Base-by-base conservation (phyloP, 2,113 vertebrate species). In the Larimichthys crocea region DNA sequence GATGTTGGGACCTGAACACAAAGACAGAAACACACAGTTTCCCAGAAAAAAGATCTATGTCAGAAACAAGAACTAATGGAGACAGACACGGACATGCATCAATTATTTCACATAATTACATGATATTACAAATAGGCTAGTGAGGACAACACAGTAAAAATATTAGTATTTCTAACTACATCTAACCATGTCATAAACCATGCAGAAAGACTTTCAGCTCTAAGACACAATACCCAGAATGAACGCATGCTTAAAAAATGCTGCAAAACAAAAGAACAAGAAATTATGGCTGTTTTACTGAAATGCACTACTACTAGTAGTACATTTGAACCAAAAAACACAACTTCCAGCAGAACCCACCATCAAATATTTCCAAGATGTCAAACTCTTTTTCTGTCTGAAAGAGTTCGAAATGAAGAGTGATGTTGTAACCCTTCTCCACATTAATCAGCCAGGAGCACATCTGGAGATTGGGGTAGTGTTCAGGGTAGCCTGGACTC, bases 361-460 rank as follows among this genome's bases (percentile, higher is more conserved):
- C 98, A 91, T 99, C 98, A 94, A 98, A 99, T 94, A 99, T 97
- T 93, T 99, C 98, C 90, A 99, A 95, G 93, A 99, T 96, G 93
- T 99, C 98, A 95, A 99, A 99, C 89, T 99, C 97, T 72, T 98
- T 99, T 94, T 99, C 98, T 29, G 97, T 99, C 88, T 99, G 98
- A 93, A 99, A 99, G 90, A 97, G 97, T 90, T 98, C 96, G n/a
- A 99, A 96, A 94, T 97, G 96, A 92, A 99, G 95, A 83, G 96
- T 98, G 92, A 99, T 96, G 84, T 99, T 99, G 90, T 99, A 99
- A 61, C 97, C 98, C 87, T 99, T 99, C 95, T 99, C 98, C 88
- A 99, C 98, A 3, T 96, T 97, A 82, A 99, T 98, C 80, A 97
- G 96, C 98, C 98, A 99, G 0, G 97, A 96, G 88, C 98, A 99